phyloP scores from a whole-genome alignment of 2,113 vertebrate species.

The Engystomops pustulosus region DNA sequence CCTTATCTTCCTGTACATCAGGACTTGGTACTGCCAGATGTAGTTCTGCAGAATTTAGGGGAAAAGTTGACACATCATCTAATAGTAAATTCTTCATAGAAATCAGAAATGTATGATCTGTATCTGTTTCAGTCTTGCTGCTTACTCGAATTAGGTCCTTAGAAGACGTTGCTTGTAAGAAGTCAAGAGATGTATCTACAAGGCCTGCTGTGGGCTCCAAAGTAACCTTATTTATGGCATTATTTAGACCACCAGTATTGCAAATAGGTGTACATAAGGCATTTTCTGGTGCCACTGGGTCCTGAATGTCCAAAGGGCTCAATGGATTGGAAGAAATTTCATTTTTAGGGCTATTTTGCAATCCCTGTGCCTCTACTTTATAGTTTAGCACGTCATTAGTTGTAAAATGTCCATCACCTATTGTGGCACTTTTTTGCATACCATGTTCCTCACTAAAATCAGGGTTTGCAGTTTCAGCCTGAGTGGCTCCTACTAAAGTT shows the following conservation, averaged over 20 bases:
- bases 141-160: background rate
- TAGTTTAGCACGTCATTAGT: background rate
- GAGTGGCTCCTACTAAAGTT: background rate
- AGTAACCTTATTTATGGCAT: background rate
- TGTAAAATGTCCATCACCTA: background rate
- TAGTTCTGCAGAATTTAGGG: background rate
- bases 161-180: background rate
- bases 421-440: background rate
- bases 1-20: background rate
- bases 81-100: conserved; percentile 33
- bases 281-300: background rate
- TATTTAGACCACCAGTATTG: background rate
- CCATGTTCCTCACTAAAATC: background rate
- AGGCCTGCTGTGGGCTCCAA: background rate
- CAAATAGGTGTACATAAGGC: background rate
- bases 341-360: background rate
- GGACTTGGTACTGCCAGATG: background rate
- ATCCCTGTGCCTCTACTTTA: background rate
- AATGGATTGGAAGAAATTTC: background rate
- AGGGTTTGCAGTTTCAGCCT: background rate
- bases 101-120: background rate
- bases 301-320: background rate
- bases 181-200: background rate
- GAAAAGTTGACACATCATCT: conserved; percentile 22
- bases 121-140: background rate